phyloP scores from a whole-genome alignment of 2,797 vertebrate species.

The Pristis pectinata region DNA sequence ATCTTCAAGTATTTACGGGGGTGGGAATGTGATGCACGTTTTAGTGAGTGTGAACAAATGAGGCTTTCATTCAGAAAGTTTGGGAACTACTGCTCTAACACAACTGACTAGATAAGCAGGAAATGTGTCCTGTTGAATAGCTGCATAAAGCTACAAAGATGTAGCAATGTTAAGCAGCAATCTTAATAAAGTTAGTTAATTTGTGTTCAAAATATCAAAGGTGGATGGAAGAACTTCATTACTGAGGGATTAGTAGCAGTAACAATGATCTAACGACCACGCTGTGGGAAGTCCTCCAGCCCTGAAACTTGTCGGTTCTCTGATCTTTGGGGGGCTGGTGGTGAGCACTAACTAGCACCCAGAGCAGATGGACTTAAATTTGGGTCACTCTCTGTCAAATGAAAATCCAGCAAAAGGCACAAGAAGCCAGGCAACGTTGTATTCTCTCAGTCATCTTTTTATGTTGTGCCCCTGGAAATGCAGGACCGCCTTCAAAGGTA shows the following conservation, averaged over 20 bases:
- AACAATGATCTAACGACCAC: background rate
- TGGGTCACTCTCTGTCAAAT: background rate
- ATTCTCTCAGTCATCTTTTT: background rate
- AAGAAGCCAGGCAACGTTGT: background rate
- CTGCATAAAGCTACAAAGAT: background rate
- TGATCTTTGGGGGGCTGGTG: too few relatives aligned
- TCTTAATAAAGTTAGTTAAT: background rate
- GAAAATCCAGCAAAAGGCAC: background rate
- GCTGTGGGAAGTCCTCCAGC: background rate
- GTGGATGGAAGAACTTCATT: background rate
- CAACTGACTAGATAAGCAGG: background rate
- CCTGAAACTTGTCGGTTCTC: background rate
- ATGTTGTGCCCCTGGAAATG: background rate
- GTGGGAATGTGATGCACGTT: too few relatives aligned
- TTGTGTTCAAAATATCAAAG: background rate
- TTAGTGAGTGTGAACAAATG: too few relatives aligned
- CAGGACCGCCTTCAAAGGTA: background rate
- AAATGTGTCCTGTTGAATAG: background rate
- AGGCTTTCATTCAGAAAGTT: too few relatives aligned
- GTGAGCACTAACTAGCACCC: too few relatives aligned
- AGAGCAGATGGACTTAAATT: background rate
- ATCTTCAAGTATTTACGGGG: too few relatives aligned
- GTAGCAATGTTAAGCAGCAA: background rate
- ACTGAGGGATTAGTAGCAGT: background rate
- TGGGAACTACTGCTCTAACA: too few relatives aligned